Conservation (phyloP, 2,888 invertebrate genomes). For the Therioaphis trifolii region DNA sequence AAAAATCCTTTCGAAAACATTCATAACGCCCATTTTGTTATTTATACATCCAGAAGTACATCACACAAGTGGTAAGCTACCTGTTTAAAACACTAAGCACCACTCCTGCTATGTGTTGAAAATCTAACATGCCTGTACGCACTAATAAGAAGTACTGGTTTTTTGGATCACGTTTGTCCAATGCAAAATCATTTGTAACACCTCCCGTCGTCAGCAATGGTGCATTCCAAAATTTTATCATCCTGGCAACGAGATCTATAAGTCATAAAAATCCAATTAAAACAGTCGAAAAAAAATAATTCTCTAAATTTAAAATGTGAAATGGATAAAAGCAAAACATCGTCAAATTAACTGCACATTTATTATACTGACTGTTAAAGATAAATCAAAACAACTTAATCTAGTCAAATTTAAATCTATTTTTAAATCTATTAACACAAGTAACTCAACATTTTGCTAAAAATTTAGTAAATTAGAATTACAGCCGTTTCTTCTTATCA, state of each 20-base stretch:
- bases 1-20: conserved; percentile 63
- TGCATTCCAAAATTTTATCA: conserved; percentile 77
- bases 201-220: conserved; percentile 86
- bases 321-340: too few relatives aligned
- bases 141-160: conserved; percentile 84
- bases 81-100: conserved; percentile 75
- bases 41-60: neutral
- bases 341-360: too few relatives aligned
- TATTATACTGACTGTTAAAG: too few relatives aligned
- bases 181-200: conserved; percentile 82
- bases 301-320: too few relatives aligned
- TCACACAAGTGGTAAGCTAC: neutral
- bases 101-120: conserved; percentile 79
- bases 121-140: conserved; percentile 79
- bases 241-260: conserved; percentile 83
- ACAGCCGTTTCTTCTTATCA: too few relatives aligned
- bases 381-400: too few relatives aligned
- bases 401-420: too few relatives aligned
- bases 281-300: too few relatives aligned
- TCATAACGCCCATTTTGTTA: conserved; percentile 13
- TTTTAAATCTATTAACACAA: too few relatives aligned
- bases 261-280: conserved; percentile 64
- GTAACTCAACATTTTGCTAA: too few relatives aligned
- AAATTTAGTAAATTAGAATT: too few relatives aligned
- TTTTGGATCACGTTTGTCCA: conserved; percentile 75